These are phyloP conservation scores for Trichonephila clavipes DNA, from an alignment of 1,140 invertebrate genomes.

Conservation along the genomic window DNA sequence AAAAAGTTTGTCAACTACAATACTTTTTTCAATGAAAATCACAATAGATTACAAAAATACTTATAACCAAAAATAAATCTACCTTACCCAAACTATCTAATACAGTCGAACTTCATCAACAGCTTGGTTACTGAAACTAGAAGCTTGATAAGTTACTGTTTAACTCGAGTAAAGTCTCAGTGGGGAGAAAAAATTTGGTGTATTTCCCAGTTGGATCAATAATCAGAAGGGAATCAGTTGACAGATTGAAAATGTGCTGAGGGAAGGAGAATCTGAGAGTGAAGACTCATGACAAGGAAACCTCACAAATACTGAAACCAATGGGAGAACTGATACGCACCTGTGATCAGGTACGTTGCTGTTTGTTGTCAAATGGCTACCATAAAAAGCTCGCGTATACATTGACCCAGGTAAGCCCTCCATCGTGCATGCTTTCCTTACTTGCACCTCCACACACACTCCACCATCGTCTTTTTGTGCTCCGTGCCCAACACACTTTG, in stretches of 20 bases:
- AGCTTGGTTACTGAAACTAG: no score
- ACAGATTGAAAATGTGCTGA: conserved; percentile 34
- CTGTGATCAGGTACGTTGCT: conserved; percentile 53
- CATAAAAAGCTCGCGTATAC: conserved; percentile 32
- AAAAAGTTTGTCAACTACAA: no score
- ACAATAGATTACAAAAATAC: no score
- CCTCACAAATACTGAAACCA: conserved; percentile 48
- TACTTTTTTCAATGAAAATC: no score
- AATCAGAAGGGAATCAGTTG: background rate
- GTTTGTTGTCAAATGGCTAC: conserved; percentile 52
- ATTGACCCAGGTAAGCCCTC: conserved; percentile 39
- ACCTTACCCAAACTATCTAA: no score
- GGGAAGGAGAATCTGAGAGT: conserved; percentile 21
- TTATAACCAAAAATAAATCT: no score
- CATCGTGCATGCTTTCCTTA: background rate
- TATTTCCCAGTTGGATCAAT: conserved; percentile 5
- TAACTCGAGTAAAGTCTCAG: background rate
- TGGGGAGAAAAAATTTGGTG: background rate
- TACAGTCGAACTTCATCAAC: no score
- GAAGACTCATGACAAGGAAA: conserved; percentile 45
- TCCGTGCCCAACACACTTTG: background rate
- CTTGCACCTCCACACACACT: background rate
- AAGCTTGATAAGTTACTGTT: no score
- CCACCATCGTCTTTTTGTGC: conserved; percentile 8
- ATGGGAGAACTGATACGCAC: conserved; percentile 44